Evolutionary conservation across 2,888 invertebrate species (phyloP).

Genomic region (Tridacna gigas): DNA sequence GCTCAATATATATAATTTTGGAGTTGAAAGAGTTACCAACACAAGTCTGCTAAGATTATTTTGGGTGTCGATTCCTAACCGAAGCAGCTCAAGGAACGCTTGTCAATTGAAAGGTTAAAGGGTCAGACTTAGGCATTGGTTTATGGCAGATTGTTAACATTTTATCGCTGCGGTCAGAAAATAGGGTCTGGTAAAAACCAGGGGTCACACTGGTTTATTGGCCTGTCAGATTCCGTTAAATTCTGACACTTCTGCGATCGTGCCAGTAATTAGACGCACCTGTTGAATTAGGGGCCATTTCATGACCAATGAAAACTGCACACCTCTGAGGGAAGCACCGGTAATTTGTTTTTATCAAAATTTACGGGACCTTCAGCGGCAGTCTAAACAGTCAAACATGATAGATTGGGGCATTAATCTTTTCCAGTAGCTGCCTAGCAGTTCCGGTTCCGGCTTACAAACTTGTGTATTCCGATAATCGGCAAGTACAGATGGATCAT

Average conservation of each 20-base stretch:
- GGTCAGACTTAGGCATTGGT: slow-evolving; percentile 18
- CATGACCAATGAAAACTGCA: slow-evolving; percentile 20
- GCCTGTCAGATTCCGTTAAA: slow-evolving; percentile 45
- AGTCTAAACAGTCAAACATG: not conserved
- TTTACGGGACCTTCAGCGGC: not conserved
- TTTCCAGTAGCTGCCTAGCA: too few species aligned
- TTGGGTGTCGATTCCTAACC: too few species aligned
- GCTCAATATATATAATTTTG: too few species aligned
- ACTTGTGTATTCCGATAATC: too few species aligned
- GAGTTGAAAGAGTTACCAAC: too few species aligned
- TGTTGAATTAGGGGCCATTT: slow-evolving; percentile 44
- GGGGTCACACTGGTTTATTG: slow-evolving; percentile 42
- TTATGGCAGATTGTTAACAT: slow-evolving; percentile 27
- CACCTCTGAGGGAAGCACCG: not conserved
- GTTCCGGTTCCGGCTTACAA: too few species aligned
- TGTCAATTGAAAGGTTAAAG: not conserved
- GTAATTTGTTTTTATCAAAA: slow-evolving; percentile 9
- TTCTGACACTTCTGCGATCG: slow-evolving; percentile 44
- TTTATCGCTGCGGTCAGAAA: slow-evolving; percentile 13
- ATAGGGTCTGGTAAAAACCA: not conserved
- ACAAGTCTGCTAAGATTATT: too few species aligned
- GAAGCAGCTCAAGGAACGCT: not conserved
- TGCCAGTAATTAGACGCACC: slow-evolving; percentile 53
- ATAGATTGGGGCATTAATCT: too few species aligned
- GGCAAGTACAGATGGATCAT: too few species aligned